These are phyloP conservation scores for Todiramphus chloris DNA, from an alignment of 2,113 vertebrate genomes.

Conservation along the genomic window DNA sequence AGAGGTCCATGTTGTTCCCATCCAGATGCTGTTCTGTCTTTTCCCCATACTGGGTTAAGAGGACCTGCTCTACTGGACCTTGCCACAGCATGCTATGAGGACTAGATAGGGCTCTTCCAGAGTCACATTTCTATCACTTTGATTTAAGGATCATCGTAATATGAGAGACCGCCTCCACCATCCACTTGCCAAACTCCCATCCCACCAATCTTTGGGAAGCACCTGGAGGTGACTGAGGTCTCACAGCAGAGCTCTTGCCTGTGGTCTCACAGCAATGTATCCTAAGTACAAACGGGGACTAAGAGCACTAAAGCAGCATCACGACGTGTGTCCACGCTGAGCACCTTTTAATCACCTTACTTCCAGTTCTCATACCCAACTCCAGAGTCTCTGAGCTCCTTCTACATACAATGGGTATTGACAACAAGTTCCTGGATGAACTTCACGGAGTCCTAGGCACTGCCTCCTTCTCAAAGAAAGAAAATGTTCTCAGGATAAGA, in stretches of 20 bases:
- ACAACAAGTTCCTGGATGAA: neutral
- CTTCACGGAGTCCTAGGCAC: neutral
- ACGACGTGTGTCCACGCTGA: neutral
- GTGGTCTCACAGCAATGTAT: neutral
- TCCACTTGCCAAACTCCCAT: neutral
- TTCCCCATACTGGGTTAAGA: neutral
- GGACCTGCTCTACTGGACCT: neutral
- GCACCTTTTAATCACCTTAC: neutral
- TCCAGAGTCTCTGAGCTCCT: neutral
- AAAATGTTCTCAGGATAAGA: neutral
- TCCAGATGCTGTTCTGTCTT: neutral
- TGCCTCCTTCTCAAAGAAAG: neutral
- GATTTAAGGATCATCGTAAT: neutral
- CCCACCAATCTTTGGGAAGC: neutral
- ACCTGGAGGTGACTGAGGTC: neutral
- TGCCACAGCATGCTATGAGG: neutral
- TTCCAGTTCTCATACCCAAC: neutral
- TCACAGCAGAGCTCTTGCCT: neutral
- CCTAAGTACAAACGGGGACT: neutral
- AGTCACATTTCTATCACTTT: neutral
- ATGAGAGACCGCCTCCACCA: neutral
- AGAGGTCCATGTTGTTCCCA: neutral
- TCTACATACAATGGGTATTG: accelerated
- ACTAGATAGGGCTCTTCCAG: neutral
- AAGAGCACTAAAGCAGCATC: neutral